phyloP scores from a whole-genome alignment of 2,113 vertebrate species.

The Bucco capensis region DNA sequence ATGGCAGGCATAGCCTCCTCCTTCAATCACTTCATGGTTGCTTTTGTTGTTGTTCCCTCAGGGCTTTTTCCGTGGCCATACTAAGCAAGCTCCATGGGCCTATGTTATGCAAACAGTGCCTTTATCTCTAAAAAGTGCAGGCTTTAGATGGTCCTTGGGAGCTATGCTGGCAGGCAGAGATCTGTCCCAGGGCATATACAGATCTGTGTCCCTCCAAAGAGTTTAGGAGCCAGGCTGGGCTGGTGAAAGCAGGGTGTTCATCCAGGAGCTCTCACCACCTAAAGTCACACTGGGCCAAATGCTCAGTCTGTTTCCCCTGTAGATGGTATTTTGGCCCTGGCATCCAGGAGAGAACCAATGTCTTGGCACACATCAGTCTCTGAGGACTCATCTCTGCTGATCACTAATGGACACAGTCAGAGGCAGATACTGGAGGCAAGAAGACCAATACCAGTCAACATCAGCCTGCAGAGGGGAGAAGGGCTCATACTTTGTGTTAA shows the following conservation, averaged over 20 bases:
- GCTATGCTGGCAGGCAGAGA: neutral
- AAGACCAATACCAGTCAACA: neutral
- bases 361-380: neutral
- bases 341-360: neutral
- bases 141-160: neutral
- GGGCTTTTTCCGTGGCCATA: neutral
- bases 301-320: neutral
- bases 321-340: neutral
- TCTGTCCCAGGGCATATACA: accelerated
- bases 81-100: neutral
- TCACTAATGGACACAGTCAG: accelerated
- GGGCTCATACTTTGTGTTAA: neutral
- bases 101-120: accelerated
- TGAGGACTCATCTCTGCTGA: neutral
- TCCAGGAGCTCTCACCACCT: neutral
- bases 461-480: neutral
- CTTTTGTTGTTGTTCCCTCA: neutral
- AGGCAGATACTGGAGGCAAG: neutral
- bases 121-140: neutral
- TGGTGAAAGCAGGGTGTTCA: neutral
- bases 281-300: neutral
- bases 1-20: accelerated
- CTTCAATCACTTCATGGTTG: accelerated
- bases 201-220: neutral
- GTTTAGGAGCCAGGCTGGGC: neutral